Evolutionary conservation across 2,888 invertebrate genomes (phyloP), one percentile per base, ranked within the genome.

Genomic region (Agrochola lota): DNA sequence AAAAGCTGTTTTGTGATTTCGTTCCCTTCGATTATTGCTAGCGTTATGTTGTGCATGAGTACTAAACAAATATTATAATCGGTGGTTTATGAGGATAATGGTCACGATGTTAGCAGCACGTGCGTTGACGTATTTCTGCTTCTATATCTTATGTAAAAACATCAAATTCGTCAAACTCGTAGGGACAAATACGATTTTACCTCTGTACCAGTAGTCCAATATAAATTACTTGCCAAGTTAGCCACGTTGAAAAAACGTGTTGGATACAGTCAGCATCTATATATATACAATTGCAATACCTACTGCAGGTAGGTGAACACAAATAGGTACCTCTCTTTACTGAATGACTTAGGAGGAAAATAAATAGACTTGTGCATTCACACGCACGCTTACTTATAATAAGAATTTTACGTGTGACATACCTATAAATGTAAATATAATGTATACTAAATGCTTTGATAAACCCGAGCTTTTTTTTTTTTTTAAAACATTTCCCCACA

Each of bases 281-380:
- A 68, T 2, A 40, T 78, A 35, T 46, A 12, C 11, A 26, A 74
- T 59, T 30, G 23, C 30, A 40, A 64, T 23, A 55, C 17, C 11
- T n/a, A 35, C 8, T 52, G 30, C 46, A 40, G 17, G 12, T 49
- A 20, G 40, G 46, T 40, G 30, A 57, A 52, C 15, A 63, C 23
- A 35, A 57, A 43, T 63, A 11, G 30, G 23, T 15, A n/a, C 15
- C 15, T 59, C 57, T 26, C 7, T 30, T 43, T 59, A 63, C 7
- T 68, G 23, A 68, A 80, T 59, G 83, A 15, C n/a, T 67, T 43
- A 55, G 12, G 23, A 80, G 83, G 77, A 80, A 69, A 80, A 80
- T 68, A 77, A 57, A 69, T n/a, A n/a, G n/a, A n/a, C 67, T 43
- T 3, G 30, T n/a, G n/a, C 40, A 62, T 62, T 62, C 8, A 60